Base-by-base conservation (phyloP, 2,113 vertebrate species). In the Maccullochella peelii region DNA sequence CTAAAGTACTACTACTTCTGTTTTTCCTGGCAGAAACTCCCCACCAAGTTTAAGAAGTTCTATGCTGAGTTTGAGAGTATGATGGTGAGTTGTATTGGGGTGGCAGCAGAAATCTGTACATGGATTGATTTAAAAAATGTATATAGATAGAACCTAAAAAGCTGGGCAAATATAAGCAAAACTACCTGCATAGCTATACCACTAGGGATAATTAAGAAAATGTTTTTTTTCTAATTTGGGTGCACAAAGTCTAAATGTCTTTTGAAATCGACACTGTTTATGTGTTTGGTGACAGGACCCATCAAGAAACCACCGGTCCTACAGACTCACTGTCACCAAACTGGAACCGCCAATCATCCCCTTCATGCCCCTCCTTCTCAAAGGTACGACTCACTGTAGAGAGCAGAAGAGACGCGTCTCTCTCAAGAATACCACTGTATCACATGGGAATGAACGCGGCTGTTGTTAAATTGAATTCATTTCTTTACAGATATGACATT, bases 41-140 rank as follows among this genome's bases (percentile, higher is more conserved):
- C 98, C 79, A 98, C 97, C 95, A 99, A 99, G 95, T 99, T 99
- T 93, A 99, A 98, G 95, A 99, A 99, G 96, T 99, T 99, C 95
- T 99, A 99, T 68, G 96, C 97, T 1, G 98, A 99, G 92, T 99
- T 99, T 96, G 98, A 99, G 95, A 99, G 96, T 95, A 97, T 99
- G 96, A 97, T 99, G 96, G 98, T 99, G 89, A 97, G 97, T 95
- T 70, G 21, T 20, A 7, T 50, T 33, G 54, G 5, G 63, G 7
- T 38, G 23, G 65, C 2, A 52, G n/a, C 67, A 72, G 47, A 58
- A 59, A 59, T 12, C 40, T 47, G 47, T 33, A 33, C 5, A 47
- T 47, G 11, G 18, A 33, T 44, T 12, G 5, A 59, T 40, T 4
- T 5, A 16, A 57, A 27, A 27, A 44, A 18, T 54, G 3, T 33